phyloP scores from a whole-genome alignment of 2,888 invertebrate genomes.

The Malthinus seriepunctatus region DNA sequence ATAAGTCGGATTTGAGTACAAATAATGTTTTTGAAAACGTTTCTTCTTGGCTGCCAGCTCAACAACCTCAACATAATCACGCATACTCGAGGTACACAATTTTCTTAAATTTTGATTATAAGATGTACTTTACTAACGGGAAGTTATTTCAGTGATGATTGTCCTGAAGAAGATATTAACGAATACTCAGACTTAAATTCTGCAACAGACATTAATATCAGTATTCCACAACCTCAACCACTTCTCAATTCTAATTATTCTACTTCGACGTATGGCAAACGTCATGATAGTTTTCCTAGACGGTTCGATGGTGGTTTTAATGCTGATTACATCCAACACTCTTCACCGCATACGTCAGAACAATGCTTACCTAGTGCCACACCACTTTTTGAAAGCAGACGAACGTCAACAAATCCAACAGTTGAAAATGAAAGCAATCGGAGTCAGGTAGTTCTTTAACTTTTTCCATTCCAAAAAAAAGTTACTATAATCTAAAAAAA shows the following conservation, averaged over 20 bases:
- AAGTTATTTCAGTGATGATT: conserved; percentile 44
- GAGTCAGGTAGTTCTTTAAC: conserved; percentile 8
- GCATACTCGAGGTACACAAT: conserved; percentile 44
- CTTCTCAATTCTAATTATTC: conserved; percentile 24
- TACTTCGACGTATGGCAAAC: conserved; percentile 31
- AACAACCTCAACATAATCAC: conserved; percentile 31
- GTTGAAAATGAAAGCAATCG: conserved; percentile 15
- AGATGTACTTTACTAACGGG: background rate
- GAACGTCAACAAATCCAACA: conserved; percentile 33
- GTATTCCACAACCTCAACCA: conserved; percentile 17
- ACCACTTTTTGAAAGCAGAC: conserved; percentile 34
- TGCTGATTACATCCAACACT: conserved; percentile 30
- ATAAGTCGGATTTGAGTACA: conserved; percentile 49
- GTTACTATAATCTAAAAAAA: no score
- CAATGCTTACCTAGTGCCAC: conserved; percentile 39
- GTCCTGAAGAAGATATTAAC: conserved; percentile 46
- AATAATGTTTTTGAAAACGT: conserved; percentile 41
- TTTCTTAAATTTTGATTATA: background rate
- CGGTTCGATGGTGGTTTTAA: conserved; percentile 32
- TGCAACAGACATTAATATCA: conserved; percentile 10
- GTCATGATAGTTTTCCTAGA: conserved; percentile 31
- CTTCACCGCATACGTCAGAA: conserved; percentile 40
- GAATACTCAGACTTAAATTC: conserved; percentile 44
- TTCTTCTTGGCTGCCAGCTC: conserved; percentile 42
- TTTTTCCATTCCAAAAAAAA: no score